Base-by-base conservation (phyloP, 2,888 invertebrate genomes). In the Pteria penguin region DNA sequence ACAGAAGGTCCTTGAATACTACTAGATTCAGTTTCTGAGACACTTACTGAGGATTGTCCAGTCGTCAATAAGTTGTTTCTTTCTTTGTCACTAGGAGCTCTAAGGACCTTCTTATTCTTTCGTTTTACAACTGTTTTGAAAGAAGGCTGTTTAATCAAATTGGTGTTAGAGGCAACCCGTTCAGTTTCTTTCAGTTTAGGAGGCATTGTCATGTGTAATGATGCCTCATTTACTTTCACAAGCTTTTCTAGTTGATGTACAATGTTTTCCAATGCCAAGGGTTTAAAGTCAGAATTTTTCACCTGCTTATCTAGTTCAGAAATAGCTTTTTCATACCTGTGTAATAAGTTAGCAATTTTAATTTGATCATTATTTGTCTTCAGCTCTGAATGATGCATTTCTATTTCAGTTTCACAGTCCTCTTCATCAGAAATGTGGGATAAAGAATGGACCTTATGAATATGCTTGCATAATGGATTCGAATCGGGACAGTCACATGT, bases 381-480 rank as follows among this genome's bases (percentile, higher is more conserved):
- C 18, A 45, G 18, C 8, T 45, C 45, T 45, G 45, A 45, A 45
- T 45, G 0, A 45, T 18, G 8, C 18, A 45, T 14, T 45, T 45
- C 45, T 45, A 45, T 45, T 45, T 45, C 45, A 45, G 45, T 45
- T 45, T 45, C 45, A 45, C 45, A 45, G 18, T 45, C 45, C 11
- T 45, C 45, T 45, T 45, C 45, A 45, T 45, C 11, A 45, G 45
- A 18, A 18, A 45, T 45, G 18, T 45, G 18, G 45, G 45, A 45
- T 18, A 45, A 14, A 45, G 45, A 45, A 26, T 65, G 65, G 24
- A 65, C 18, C 52, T 58, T 69, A 69, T 69, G 69, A 24, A 69
- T 58, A 36, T 69, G 69, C 24, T 69, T 58, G 24, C 58, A 69
- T 26, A 69, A 24, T 24, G 4, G 24, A 24, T 33, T 26, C 26